These are phyloP conservation scores for Podargus strigoides DNA, from an alignment of 2,797 vertebrate species.

Conservation along the genomic window DNA sequence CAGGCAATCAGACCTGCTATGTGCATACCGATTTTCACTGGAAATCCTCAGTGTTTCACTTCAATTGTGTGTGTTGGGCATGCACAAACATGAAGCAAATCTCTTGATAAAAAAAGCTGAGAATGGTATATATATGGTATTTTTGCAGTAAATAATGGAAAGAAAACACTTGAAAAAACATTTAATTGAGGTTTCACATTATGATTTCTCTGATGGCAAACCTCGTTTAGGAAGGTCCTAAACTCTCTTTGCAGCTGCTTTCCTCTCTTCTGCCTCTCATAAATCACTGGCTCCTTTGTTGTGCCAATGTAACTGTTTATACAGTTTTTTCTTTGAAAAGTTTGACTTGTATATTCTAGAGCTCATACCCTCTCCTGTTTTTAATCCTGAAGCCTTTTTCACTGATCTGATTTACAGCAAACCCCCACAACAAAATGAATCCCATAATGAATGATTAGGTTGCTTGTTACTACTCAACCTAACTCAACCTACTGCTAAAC, in stretches of 20 bases:
- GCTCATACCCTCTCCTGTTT: background rate
- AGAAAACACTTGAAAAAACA: background rate
- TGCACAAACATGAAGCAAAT: slow-evolving; percentile 22
- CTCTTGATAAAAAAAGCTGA: slow-evolving; percentile 21
- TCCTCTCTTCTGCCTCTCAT: background rate
- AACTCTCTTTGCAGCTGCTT: background rate
- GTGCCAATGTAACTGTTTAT: background rate
- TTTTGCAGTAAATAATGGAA: slow-evolving; percentile 20
- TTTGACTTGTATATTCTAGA: background rate
- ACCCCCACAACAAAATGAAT: background rate
- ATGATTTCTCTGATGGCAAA: background rate
- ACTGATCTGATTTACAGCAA: background rate
- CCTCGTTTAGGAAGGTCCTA: background rate
- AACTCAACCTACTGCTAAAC: background rate
- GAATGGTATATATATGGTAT: slow-evolving; percentile 11
- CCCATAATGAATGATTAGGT: background rate
- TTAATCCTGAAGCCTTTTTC: background rate
- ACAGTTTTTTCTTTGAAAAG: background rate
- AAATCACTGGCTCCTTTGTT: slow-evolving; percentile 8
- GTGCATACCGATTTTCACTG: slow-evolving; percentile 26
- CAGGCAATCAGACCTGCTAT: slow-evolving; percentile 14
- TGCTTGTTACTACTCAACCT: background rate
- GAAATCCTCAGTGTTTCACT: slow-evolving; percentile 52
- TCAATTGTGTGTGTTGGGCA: slow-evolving; percentile 26
- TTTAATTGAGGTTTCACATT: background rate